Evolutionary conservation across 2,888 invertebrate species (phyloP), one percentile per base, ranked within the genome.

Genomic region (Girardia tigrina): DNA sequence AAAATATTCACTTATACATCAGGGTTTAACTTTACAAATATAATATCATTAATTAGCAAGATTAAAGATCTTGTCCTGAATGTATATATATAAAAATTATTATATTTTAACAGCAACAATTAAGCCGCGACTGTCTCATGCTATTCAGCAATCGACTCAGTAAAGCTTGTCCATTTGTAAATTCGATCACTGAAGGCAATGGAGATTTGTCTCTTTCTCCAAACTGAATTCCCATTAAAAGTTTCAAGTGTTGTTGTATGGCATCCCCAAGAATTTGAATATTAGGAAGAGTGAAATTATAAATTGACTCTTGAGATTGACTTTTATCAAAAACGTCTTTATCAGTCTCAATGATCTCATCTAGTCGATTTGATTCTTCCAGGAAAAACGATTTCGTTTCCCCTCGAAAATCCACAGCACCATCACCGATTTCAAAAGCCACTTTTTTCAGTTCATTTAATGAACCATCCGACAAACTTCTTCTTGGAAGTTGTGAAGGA

Each of bases 401-500:
- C 23, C 20, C 23, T 8, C n/a, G 4, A 4, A n/a, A 56, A 56
- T 56, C 56, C n/a, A 56, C n/a, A 56, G 2, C 4, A 8, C 20
- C 23, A 6, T 56, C 56, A 56, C 56, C 56, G 4, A 56, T 56
- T 4, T 56, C 56, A 56, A 56, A 56, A 56, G 56, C n/a, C 6
- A 56, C 56, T 23, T 56, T 56, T 16, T n/a, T 56, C 4, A 56
- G 4, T 6, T 56, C 56, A n/a, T n/a, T 4, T 56, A 56, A 16
- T 8, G 56, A 56, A 56, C 56, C n/a, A 56, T 56, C 56, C 6
- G 56, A 56, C n/a, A 56, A n/a, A 56, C 56, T 56, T 56, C 56
- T 4, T n/a, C n/a, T 56, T 8, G 36, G 36, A 16, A 36, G 36
- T 20, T 56, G n/a, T 16, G 36, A 16, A 8, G 36, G 16, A 36